phyloP scores from a whole-genome alignment of 2,113 vertebrate genomes.

The Phyllostomus discolor region DNA sequence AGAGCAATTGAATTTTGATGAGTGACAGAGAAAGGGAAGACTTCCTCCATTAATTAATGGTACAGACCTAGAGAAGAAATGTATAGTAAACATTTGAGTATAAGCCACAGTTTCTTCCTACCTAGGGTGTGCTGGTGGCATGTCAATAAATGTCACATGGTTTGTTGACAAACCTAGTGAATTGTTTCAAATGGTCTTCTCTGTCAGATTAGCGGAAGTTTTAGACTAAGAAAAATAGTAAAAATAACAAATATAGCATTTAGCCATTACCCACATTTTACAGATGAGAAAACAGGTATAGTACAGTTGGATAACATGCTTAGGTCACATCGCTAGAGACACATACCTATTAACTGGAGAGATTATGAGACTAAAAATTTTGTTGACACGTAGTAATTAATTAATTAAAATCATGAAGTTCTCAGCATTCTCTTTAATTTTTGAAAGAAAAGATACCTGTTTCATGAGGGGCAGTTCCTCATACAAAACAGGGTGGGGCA shows the following conservation, averaged over 20 bases:
- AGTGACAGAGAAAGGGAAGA: background rate
- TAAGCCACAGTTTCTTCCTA: background rate
- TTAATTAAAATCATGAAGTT: constrained; percentile 1
- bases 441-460: background rate
- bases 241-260: background rate
- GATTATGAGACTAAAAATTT: background rate
- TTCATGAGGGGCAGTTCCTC: background rate
- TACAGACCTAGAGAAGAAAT: background rate
- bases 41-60: background rate
- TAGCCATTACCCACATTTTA: background rate
- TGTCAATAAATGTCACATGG: background rate
- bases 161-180: background rate
- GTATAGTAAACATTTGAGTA: background rate
- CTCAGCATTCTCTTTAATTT: background rate
- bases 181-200: background rate
- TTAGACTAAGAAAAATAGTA: background rate
- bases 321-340: background rate
- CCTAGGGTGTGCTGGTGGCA: background rate
- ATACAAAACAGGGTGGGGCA: background rate
- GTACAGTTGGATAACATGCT: background rate
- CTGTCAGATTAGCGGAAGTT: background rate
- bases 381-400: background rate
- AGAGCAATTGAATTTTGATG: background rate
- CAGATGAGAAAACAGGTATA: background rate
- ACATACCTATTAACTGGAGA: background rate